Base-by-base conservation (phyloP, 2,888 invertebrate genomes). In the Caenorhabditis doughertyi region DNA sequence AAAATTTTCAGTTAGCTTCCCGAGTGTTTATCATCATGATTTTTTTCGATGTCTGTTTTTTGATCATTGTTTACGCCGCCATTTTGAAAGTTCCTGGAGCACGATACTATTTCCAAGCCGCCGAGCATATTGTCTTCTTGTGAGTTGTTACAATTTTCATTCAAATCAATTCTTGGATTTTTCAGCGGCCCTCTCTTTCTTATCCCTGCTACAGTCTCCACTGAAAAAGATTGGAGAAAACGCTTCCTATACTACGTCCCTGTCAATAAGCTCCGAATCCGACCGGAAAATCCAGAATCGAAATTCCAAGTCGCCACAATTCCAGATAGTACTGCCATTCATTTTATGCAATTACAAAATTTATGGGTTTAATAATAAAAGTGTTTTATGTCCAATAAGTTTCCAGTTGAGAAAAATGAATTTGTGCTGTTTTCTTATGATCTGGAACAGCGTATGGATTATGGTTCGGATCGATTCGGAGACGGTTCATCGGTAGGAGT, bases 321-420 rank as follows among this genome's bases (percentile, higher is more conserved):
- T 32, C 25, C 42, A 1, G 29, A 42, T 0, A n/a, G 53, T 1
- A 47, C 73, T 0, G 55, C 53, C 0, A 47, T 47, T 23, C 44
- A 73, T 32, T 73, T 80, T n/a, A 18, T 27, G 16, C 80, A 80
- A 47, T 39, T 80, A 18, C 51, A 70, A 62, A 68, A 23, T 47
- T 51, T 55, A 47, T 80, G 80, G 80, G 53, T 39, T 44, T 68
- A 53, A 67, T 55, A 13, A 42, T 11, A 16, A 3, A 7, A 42
- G 5, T 42, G 5, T 25, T 25, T 72, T 47, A 74, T 25, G 56
- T 39, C 81, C 81, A 81, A 23, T 56, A 70, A 32, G 11, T 64
- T 64, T 74, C 44, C n/a, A 81, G 39, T 65, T 81, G 74, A 3
- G 27, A 7, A 32, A 81, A 74, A 39, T 74, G 65, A 56, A 73